Percentiles rank a stretch among this genome's conserved stretches.
Conservation (phyloP, 1,140 invertebrate species). For the Psix sp. region DNA sequence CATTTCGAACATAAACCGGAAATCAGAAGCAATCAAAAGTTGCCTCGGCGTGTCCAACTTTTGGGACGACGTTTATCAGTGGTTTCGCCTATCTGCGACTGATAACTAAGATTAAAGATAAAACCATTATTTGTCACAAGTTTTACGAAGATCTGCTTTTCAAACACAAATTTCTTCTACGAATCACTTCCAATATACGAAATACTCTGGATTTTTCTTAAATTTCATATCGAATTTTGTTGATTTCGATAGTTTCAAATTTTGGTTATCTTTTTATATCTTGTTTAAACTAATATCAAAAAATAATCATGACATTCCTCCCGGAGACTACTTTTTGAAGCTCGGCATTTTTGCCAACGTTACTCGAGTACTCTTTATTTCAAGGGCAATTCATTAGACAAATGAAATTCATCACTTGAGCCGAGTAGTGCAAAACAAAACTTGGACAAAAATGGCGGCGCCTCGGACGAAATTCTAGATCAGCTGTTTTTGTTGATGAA, state of each 20-base stretch:
- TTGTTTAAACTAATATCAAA: too few relatives aligned
- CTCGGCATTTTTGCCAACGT: too few relatives aligned
- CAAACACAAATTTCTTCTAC: too few relatives aligned
- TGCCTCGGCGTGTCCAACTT: constrained; percentile 17
- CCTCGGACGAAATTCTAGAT: constrained; percentile 49
- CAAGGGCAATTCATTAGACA: constrained; percentile 45
- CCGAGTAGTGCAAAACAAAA: constrained; percentile 32
- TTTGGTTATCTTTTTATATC: too few relatives aligned
- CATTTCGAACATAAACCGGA: constrained; percentile 37
- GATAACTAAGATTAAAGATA: constrained; percentile 28
- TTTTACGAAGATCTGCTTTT: too few relatives aligned
- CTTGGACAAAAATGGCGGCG: constrained; percentile 35
- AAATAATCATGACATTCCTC: too few relatives aligned
- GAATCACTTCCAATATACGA: too few relatives aligned
- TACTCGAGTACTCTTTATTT: too few relatives aligned
- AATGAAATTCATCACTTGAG: constrained; percentile 43
- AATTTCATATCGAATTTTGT: too few relatives aligned
- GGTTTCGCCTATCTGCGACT: constrained; percentile 20
- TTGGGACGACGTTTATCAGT: constrained; percentile 35
- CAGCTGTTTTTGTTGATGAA: constrained; percentile 58
- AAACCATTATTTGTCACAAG: constrained; percentile 24
- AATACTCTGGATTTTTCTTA: too few relatives aligned
- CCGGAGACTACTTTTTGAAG: too few relatives aligned
- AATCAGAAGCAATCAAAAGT: constrained; percentile 45
- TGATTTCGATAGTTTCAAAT: too few relatives aligned